phyloP scores from a whole-genome alignment of 1,140 invertebrate species.

The Berghia stephanieae region DNA sequence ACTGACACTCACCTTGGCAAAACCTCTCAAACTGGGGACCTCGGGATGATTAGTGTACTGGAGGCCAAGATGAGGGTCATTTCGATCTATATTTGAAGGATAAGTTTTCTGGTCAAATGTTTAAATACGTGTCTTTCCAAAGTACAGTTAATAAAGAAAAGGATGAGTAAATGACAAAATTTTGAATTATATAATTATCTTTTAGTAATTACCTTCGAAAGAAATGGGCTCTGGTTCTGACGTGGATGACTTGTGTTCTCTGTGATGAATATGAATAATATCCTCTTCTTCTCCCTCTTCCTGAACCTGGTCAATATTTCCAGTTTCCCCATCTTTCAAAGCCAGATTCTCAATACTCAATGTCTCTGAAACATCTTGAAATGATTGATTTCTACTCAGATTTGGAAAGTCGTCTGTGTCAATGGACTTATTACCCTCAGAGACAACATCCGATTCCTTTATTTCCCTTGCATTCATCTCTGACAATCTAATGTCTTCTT shows the following conservation, averaged over 20 bases:
- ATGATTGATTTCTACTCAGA: no score
- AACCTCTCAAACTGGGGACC: no score
- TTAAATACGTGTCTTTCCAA: conserved; percentile 35
- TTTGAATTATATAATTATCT: background rate
- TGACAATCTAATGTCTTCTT: conserved; percentile 28
- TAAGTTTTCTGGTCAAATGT: conserved; percentile 36
- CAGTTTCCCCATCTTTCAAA: no score
- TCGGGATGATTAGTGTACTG: conserved; percentile 39
- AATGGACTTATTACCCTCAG: no score
- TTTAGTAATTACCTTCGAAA: conserved; percentile 38
- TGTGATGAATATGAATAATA: conserved; percentile 25
- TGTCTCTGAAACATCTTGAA: no score
- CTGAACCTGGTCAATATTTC: no score
- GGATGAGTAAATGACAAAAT: background rate
- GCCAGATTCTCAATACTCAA: no score
- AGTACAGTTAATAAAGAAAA: conserved; percentile 13
- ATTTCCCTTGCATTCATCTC: conserved; percentile 34
- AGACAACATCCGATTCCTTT: conserved; percentile 26
- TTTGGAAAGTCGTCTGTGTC: no score
- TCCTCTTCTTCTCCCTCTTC: no score
- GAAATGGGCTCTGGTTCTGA: conserved; percentile 49
- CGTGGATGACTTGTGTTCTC: conserved; percentile 33
- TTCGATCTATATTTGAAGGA: no score
- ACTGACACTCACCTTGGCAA: no score
- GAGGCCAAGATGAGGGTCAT: no score